Percentiles rank a stretch among this genome's conserved stretches.
Conservation (phyloP, 2,888 invertebrate species). For the Chymomyza procnemis region DNA sequence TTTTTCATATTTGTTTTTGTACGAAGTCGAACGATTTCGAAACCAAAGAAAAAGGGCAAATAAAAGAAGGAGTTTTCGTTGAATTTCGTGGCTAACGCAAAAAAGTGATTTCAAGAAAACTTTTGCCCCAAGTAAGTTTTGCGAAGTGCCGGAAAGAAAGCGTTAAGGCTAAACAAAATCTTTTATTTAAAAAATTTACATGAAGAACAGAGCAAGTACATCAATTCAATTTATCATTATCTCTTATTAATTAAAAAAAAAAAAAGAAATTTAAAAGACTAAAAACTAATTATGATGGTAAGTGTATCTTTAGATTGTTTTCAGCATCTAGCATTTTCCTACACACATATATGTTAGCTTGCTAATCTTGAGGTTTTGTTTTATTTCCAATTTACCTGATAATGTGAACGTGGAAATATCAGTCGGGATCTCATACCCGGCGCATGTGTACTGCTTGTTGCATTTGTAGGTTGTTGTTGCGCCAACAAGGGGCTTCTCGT, state of each 20-base stretch:
- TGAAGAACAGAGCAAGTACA: too few species aligned
- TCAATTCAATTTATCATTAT: too few species aligned
- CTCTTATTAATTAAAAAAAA: neutral
- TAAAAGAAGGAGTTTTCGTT: too few species aligned
- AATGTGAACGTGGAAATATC: slow-evolving; percentile 75
- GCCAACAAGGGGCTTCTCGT: slow-evolving; percentile 74
- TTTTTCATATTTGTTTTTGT: too few species aligned
- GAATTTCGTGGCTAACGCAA: too few species aligned
- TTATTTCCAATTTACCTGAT: slow-evolving; percentile 57
- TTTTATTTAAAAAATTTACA: too few species aligned
- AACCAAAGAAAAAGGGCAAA: too few species aligned
- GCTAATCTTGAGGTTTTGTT: neutral
- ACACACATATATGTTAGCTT: neutral
- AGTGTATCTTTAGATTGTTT: neutral
- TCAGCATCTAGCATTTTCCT: neutral
- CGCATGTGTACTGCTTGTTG: slow-evolving; percentile 58
- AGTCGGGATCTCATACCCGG: slow-evolving; percentile 71
- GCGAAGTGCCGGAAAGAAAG: too few species aligned
- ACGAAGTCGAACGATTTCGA: too few species aligned
- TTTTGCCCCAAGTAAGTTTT: too few species aligned
- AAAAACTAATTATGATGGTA: neutral
- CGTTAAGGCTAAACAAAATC: too few species aligned
- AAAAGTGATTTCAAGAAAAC: too few species aligned
- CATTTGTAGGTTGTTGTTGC: slow-evolving; percentile 52
- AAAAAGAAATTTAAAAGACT: neutral